Conservation (phyloP, 2,113 vertebrate genomes). For the Heptranchias perlo region DNA sequence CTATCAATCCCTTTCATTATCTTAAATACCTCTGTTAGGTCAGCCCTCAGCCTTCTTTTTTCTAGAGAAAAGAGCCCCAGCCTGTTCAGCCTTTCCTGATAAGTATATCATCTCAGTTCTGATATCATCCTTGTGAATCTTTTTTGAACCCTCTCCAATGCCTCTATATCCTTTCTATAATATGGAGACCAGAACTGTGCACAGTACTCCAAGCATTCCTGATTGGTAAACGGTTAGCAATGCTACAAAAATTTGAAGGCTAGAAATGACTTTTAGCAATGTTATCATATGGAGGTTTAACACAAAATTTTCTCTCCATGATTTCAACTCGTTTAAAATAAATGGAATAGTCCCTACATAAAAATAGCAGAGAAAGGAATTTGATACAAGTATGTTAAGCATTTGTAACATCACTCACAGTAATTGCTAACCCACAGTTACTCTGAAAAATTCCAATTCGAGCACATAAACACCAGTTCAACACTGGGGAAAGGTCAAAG, state of each 20-base stretch:
- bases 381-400: neutral
- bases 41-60: no score
- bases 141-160: no score
- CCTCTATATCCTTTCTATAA: no score
- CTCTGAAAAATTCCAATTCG: neutral
- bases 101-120: no score
- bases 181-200: no score
- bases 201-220: no score
- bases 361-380: neutral
- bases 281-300: neutral
- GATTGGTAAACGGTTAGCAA: neutral
- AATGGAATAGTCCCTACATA: neutral
- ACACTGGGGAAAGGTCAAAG: neutral
- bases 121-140: no score
- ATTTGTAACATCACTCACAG: neutral
- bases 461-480: neutral
- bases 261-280: neutral
- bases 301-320: neutral
- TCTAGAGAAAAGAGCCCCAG: no score
- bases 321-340: neutral
- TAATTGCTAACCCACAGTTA: neutral
- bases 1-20: no score
- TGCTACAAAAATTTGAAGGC: neutral
- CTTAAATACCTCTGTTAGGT: no score
- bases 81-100: no score